Evolutionary conservation across 1,140 invertebrate genomes (phyloP), one percentile per base, ranked within the genome.

Genomic region (Macrosteles quadrilineatus): DNA sequence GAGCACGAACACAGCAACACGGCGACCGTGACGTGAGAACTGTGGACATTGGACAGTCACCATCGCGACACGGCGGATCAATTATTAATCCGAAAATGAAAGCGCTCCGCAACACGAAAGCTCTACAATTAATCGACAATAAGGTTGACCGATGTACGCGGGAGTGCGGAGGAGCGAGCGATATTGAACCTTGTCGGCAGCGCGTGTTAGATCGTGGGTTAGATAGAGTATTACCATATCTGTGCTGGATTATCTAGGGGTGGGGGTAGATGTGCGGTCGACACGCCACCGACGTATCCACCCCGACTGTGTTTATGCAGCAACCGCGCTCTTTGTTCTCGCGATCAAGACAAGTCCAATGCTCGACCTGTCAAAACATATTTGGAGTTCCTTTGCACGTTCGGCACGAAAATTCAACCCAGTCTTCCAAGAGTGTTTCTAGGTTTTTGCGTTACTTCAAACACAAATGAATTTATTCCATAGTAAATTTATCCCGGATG

Each of bases 201-300:
- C 63, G 63, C 63, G 63, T 66, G 63, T 66, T 63, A 63, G 59
- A 63, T 63, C 29, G 25, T 31, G 59, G n/a, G 59, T 63, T 19
- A 66, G 63, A 66, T 66, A 27, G 63, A 25, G 40, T 45, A 66
- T 66, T 66, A 66, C 63, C 63, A 66, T 66, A 66, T 66, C 63
- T 66, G 27, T 36, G n/a, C 29, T 63, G 59, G 59, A 63, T 31
- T 63, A 63, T 63, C 63, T 43, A 66, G 32, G 32, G 32, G 32
- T 4, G 32, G 55, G 4, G 17, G 47, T 23, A 6, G 47, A 50
- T 50, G 47, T 50, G 47, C 17, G 47, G 6, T n/a, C 47, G 47
- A 6, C 47, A 59, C 55, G 25, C 25, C 55, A 59, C 32, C 32
- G 32, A 36, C 32, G 14, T 36, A 36, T 6, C 32, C 32, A 36